phyloP scores from a whole-genome alignment of 1,140 invertebrate genomes.

The Linepithema humile region DNA sequence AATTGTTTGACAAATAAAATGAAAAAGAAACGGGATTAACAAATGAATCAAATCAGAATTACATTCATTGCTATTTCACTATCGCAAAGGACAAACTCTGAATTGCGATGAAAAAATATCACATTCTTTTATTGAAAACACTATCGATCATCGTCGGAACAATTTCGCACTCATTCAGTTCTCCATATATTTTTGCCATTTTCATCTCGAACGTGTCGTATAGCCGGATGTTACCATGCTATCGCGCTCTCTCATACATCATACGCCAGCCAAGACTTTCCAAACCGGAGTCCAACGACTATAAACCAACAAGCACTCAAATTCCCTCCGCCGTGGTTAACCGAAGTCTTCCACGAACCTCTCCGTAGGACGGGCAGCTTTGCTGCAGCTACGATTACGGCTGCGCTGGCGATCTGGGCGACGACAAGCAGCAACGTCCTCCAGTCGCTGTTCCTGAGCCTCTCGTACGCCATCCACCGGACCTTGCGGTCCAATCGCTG shows the following conservation, averaged over 20 bases:
- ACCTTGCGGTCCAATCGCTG: slow-evolving; percentile 72
- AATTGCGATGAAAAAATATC: neutral
- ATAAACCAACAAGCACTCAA: slow-evolving; percentile 9
- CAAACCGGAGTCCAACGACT: slow-evolving; percentile 12
- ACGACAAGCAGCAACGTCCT: slow-evolving; percentile 68
- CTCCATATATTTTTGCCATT: slow-evolving; percentile 5
- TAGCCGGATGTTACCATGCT: neutral
- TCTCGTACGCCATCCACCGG: slow-evolving; percentile 67
- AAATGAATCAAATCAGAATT: neutral
- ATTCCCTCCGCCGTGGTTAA: slow-evolving; percentile 70
- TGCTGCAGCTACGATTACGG: slow-evolving; percentile 87
- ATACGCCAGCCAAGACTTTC: slow-evolving; percentile 53
- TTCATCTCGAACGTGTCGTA: neutral
- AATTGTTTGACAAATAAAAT: neutral
- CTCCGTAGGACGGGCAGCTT: slow-evolving; percentile 86
- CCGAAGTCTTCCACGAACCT: slow-evolving; percentile 67
- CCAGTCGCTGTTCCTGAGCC: slow-evolving; percentile 69
- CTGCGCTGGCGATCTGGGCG: slow-evolving; percentile 84
- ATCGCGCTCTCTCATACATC: neutral
- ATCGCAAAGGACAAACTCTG: neutral
- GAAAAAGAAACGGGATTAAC: neutral
- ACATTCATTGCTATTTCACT: neutral
- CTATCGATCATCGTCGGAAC: slow-evolving; percentile 25
- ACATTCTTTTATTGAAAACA: neutral
- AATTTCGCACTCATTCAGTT: neutral